These are phyloP conservation scores for Atlantisia rogersi DNA, from an alignment of 2,113 vertebrate species.

Conservation along the genomic window DNA sequence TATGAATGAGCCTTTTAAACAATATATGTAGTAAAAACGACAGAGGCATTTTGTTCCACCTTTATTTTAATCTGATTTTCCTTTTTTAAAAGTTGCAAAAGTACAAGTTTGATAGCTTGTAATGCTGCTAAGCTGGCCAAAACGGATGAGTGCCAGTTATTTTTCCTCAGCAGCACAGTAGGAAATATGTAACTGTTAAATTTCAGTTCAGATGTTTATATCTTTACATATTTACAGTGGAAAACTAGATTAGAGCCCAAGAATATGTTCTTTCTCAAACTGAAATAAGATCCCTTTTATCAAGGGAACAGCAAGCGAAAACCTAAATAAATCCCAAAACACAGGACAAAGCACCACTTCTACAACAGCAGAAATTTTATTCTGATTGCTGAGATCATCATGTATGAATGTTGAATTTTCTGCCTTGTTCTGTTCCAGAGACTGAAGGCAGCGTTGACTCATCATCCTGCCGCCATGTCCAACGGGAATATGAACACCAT, in stretches of 20 bases:
- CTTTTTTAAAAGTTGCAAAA: not conserved
- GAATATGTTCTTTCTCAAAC: not conserved
- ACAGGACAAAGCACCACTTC: not conserved
- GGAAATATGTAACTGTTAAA: not conserved
- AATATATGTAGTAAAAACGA: not conserved
- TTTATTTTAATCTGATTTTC: not conserved
- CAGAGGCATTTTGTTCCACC: not conserved
- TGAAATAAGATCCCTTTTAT: constrained; percentile 10
- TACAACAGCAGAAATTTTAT: not conserved
- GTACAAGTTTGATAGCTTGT: not conserved
- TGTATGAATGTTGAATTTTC: constrained; percentile 8
- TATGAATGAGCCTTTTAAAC: not conserved
- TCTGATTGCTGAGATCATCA: not conserved
- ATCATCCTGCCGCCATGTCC: constrained; percentile 92
- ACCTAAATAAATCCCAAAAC: not conserved
- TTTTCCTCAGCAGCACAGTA: not conserved
- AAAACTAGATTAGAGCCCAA: not conserved
- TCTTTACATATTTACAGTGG: not conserved
- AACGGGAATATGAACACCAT: constrained; percentile 98
- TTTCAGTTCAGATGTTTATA: not conserved
- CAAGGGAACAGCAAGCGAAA: not conserved
- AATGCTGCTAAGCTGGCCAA: not conserved
- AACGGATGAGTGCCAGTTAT: not conserved
- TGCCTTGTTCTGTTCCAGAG: constrained; percentile 83
- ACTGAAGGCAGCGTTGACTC: constrained; percentile 94